phyloP scores from a whole-genome alignment of 2,113 vertebrate species.

The Pipra filicauda region DNA sequence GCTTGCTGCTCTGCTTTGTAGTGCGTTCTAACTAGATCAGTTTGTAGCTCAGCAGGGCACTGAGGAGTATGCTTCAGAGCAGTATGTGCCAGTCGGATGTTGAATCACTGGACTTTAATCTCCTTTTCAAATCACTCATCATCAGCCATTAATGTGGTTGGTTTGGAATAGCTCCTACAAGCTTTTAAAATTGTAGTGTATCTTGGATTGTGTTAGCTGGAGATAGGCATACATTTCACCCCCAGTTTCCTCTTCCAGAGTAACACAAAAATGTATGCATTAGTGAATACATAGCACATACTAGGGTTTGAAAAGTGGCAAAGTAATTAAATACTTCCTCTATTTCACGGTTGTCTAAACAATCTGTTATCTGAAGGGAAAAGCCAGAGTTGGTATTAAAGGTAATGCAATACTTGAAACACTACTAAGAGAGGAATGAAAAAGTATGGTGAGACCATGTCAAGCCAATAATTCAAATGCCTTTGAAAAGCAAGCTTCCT shows the following conservation, averaged over 20 bases:
- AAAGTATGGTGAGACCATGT: neutral
- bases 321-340: conserved; percentile 59
- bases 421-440: neutral
- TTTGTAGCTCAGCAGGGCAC: neutral
- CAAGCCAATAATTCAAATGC: neutral
- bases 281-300: neutral
- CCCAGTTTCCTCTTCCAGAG: neutral
- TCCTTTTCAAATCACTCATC: neutral
- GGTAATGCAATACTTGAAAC: conserved; percentile 29
- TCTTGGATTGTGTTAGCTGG: conserved; percentile 22
- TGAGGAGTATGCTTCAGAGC: neutral
- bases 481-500: conserved; percentile 33
- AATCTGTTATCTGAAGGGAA: conserved; percentile 43
- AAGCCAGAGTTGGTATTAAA: conserved; percentile 3
- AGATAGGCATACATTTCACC: conserved; percentile 32
- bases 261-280: neutral
- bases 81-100: fast-evolving
- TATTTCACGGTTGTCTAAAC: conserved; percentile 46
- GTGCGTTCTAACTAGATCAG: neutral
- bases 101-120: conserved; percentile 4
- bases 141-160: neutral
- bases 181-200: conserved; percentile 18
- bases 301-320: neutral
- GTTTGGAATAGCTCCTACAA: neutral
- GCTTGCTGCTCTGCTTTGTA: neutral